Conservation (phyloP, 2,797 vertebrate genomes). For the Scolopax rusticola region DNA sequence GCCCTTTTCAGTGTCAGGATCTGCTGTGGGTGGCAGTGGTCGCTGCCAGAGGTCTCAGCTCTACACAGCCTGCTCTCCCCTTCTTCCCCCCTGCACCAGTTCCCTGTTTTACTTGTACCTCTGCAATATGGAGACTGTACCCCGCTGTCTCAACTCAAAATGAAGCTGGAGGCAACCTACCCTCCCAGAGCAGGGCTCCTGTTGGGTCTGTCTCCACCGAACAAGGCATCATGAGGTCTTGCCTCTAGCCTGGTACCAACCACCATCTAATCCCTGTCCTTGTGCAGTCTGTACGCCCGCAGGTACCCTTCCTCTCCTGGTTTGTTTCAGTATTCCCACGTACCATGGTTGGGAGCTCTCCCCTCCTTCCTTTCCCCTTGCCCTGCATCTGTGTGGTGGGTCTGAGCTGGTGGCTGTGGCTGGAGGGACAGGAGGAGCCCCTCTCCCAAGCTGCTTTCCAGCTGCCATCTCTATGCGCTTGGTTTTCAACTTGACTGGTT, state of each 20-base stretch:
- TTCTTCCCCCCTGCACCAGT: not conserved
- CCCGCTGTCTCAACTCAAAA: not conserved
- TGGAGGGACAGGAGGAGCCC: not conserved
- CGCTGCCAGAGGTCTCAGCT: not conserved
- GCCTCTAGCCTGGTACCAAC: not conserved
- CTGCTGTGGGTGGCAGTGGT: not conserved
- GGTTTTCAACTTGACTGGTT: not conserved
- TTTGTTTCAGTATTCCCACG: not conserved
- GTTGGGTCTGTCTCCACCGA: not conserved
- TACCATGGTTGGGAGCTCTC: not conserved
- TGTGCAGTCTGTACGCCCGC: rapidly evolving
- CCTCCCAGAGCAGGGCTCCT: not conserved
- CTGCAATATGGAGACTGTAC: not conserved
- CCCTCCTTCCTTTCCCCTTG: not conserved
- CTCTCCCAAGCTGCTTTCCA: rapidly evolving
- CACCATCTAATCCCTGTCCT: not conserved
- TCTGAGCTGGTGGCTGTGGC: not conserved
- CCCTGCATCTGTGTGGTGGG: not conserved
- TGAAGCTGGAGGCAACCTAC: not conserved
- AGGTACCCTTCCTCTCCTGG: not conserved
- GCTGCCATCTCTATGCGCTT: rapidly evolving
- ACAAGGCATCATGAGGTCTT: not conserved
- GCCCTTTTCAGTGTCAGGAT: rapidly evolving
- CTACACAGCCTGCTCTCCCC: not conserved
- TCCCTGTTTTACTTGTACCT: not conserved